Conservation (phyloP, 2,113 vertebrate species). For the Varanus komodoensis region DNA sequence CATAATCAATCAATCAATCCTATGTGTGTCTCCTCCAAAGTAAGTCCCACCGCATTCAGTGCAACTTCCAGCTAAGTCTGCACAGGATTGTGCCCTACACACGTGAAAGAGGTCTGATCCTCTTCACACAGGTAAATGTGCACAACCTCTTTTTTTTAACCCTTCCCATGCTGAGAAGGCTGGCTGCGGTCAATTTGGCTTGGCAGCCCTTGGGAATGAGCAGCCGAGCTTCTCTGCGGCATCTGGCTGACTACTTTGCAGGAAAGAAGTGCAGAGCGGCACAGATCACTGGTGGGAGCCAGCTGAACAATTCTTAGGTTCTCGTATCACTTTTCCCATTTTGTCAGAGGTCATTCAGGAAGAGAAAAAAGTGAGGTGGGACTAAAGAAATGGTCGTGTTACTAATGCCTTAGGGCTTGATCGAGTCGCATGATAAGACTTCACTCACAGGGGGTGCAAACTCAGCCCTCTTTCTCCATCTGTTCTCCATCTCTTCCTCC, state of each 20-base stretch:
- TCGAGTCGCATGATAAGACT: slow-evolving; percentile 20
- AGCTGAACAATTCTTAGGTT: background rate
- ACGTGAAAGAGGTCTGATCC: background rate
- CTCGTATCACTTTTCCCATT: background rate
- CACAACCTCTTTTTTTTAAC: background rate
- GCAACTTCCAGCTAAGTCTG: background rate
- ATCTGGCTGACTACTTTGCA: background rate
- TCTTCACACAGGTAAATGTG: too few relatives aligned
- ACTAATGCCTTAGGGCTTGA: slow-evolving; percentile 10
- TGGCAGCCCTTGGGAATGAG: slow-evolving; percentile 13
- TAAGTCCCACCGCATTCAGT: background rate
- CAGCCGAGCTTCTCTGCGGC: background rate
- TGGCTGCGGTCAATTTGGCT: background rate
- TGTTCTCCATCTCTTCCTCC: background rate
- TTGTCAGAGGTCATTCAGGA: slow-evolving; percentile 21
- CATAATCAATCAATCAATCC: background rate
- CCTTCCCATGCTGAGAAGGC: background rate
- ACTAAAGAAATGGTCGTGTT: slow-evolving; percentile 27
- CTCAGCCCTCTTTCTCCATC: background rate
- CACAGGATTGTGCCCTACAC: background rate
- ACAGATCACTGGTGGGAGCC: background rate
- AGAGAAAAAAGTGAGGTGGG: background rate
- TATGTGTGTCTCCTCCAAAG: background rate
- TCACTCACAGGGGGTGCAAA: too few relatives aligned
- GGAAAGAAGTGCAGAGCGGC: background rate